Percentiles rank a stretch among this genome's conserved stretches.
Evolutionary conservation across 2,888 invertebrate species (phyloP).

Genomic region (Seira ritae): DNA sequence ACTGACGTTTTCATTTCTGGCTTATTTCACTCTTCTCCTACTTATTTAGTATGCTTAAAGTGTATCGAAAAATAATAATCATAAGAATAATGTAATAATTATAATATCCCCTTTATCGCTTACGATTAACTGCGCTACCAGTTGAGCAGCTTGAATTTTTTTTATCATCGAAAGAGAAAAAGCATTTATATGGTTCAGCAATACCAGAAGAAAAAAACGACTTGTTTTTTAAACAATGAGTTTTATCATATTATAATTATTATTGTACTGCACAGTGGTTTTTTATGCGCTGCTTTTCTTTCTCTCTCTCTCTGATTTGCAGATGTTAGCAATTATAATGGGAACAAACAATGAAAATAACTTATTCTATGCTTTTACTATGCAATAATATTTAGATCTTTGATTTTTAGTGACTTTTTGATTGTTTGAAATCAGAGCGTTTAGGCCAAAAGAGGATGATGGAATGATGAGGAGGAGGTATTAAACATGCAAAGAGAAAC

Average conservation of each 20-base stretch:
- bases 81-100: constrained; percentile 64
- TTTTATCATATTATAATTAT: constrained; percentile 31
- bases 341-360: constrained; percentile 13
- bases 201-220: not conserved
- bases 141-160: constrained; percentile 52
- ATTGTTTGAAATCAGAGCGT: constrained; percentile 60
- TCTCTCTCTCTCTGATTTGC: constrained; percentile 48
- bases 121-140: constrained; percentile 39
- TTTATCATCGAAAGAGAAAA: not conserved
- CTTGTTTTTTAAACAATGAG: constrained; percentile 16
- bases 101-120: constrained; percentile 63
- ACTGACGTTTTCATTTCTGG: constrained; percentile 34
- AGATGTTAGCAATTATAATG: constrained; percentile 65
- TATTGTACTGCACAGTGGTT: constrained; percentile 22
- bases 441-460: constrained; percentile 38
- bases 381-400: constrained; percentile 50
- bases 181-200: not conserved
- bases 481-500: no score
- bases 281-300: not conserved
- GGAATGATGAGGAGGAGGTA: not conserved
- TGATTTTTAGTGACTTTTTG: constrained; percentile 52
- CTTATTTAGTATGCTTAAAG: constrained; percentile 62
- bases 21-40: constrained; percentile 18
- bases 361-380: no score
- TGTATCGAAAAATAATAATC: constrained; percentile 64